Evolutionary conservation across 2,888 invertebrate genomes (phyloP).

Genomic region (Ochlodes sylvanus): DNA sequence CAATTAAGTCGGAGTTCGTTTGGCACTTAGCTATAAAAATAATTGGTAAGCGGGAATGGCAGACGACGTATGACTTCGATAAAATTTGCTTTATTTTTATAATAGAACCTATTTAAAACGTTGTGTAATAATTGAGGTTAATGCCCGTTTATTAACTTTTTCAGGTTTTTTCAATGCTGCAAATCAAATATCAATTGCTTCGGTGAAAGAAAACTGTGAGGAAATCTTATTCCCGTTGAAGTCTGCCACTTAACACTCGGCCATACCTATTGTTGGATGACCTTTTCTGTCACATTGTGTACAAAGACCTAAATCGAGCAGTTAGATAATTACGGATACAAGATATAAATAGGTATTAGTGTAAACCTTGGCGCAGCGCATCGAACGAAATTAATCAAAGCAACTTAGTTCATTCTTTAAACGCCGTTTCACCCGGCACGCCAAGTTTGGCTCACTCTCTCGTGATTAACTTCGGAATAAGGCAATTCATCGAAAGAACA

Average conservation of each 20-base stretch:
- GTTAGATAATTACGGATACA: too few relatives aligned
- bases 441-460: slow-evolving; percentile 43
- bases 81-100: slow-evolving; percentile 10
- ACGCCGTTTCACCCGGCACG: slow-evolving; percentile 44
- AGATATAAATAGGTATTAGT: slow-evolving; percentile 37
- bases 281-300: too few relatives aligned
- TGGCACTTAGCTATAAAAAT: slow-evolving; percentile 62
- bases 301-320: too few relatives aligned
- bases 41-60: slow-evolving; percentile 51
- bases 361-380: slow-evolving; percentile 42
- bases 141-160: too few relatives aligned
- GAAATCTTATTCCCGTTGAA: too few relatives aligned
- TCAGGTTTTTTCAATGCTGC: too few relatives aligned
- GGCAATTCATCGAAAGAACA: slow-evolving; percentile 68
- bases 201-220: too few relatives aligned
- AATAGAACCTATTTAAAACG: slow-evolving; percentile 53
- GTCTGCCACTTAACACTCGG: too few relatives aligned
- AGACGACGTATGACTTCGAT: neutral
- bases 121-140: neutral
- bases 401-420: slow-evolving; percentile 60
- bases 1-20: slow-evolving; percentile 46
- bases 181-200: too few relatives aligned
- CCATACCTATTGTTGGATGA: too few relatives aligned
- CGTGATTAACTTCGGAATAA: slow-evolving; percentile 73
- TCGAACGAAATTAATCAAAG: slow-evolving; percentile 58